Evolutionary conservation across 2,113 vertebrate species (phyloP).

Genomic region (Elephantulus edwardii): DNA sequence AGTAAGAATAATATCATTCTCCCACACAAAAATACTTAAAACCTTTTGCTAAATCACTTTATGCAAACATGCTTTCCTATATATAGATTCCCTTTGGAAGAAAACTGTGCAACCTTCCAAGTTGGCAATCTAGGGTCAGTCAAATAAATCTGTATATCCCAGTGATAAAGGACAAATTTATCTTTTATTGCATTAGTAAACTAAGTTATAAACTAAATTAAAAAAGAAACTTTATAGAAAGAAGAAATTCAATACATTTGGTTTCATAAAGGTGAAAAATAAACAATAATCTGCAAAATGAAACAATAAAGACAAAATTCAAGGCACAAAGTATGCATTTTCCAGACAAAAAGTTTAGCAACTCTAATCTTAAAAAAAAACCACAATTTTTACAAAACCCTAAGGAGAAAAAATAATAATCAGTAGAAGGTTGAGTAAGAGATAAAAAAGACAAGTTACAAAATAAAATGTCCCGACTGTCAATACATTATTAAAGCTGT

Average conservation of each 20-base stretch:
- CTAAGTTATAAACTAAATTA: not conserved
- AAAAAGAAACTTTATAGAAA: not conserved
- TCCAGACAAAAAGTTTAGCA: not conserved
- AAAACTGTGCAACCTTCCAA: not conserved
- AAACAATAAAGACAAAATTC: not conserved
- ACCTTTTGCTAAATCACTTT: not conserved
- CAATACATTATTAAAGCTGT: not conserved
- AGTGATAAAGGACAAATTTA: not conserved
- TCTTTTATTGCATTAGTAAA: not conserved
- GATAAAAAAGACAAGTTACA: not conserved
- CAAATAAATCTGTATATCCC: not conserved
- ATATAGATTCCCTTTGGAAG: not conserved
- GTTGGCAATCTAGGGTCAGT: not conserved
- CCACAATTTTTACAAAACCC: not conserved
- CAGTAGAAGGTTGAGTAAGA: not conserved
- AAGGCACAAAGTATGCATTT: not conserved
- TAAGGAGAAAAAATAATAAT: not conserved
- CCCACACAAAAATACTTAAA: not conserved
- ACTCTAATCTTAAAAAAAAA: not conserved
- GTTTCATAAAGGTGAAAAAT: not conserved
- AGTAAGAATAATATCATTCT: too few species aligned
- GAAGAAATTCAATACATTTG: not conserved
- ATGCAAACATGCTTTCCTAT: not conserved
- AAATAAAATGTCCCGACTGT: conserved; percentile 6
- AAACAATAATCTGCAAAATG: not conserved